A percentile compares a stretch with the other conserved stretches of the same genome.
These are phyloP conservation scores for Mobula hypostoma DNA, from an alignment of 2,113 vertebrate species.

Conservation along the genomic window DNA sequence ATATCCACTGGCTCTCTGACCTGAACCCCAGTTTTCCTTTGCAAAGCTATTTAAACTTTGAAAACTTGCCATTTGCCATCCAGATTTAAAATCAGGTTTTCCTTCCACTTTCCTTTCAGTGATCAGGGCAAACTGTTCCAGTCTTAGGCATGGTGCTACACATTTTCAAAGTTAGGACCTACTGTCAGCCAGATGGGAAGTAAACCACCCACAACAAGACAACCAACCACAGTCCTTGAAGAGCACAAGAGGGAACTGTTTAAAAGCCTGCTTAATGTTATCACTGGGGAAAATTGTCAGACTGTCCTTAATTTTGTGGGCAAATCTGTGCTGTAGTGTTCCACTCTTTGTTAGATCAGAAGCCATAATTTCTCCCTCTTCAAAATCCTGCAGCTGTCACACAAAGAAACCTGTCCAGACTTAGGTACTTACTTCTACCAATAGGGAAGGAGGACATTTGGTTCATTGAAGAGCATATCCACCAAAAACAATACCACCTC, in stretches of 20 bases:
- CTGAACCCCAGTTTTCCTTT: not conserved
- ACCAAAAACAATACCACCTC: no score
- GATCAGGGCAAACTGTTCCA: not conserved
- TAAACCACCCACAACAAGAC: not conserved
- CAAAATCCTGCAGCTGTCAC: not conserved
- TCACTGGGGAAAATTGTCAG: not conserved
- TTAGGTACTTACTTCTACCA: not conserved
- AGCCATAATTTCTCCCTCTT: not conserved
- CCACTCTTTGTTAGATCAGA: not conserved
- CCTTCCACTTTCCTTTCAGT: not conserved
- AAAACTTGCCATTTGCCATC: not conserved
- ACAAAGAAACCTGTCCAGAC: not conserved
- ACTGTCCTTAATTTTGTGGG: not conserved
- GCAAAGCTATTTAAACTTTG: not conserved
- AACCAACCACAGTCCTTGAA: not conserved
- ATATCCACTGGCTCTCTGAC: not conserved
- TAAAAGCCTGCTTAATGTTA: not conserved
- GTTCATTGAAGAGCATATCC: no score
- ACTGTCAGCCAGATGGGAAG: not conserved
- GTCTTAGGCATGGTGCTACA: not conserved
- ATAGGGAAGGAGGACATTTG: no score
- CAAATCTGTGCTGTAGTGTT: not conserved
- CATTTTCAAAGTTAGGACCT: not conserved
- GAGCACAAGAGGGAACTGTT: not conserved
- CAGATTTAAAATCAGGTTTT: not conserved